These are phyloP conservation scores for Drosophila equinoxialis DNA, from an alignment of 1,140 invertebrate genomes.

Conservation along the genomic window DNA sequence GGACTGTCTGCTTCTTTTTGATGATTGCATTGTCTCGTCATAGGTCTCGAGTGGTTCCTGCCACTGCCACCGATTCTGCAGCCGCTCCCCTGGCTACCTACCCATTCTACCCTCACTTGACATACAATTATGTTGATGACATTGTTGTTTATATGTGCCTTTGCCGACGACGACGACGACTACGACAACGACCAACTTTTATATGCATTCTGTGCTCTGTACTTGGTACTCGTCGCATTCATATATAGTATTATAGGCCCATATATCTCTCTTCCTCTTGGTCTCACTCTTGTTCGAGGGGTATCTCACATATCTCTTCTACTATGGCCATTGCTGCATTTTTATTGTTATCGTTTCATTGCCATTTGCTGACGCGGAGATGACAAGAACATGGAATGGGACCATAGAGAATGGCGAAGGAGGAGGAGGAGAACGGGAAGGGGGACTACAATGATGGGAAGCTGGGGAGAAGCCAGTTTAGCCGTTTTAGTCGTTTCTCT, in stretches of 20 bases:
- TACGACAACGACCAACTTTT: constrained; percentile 53
- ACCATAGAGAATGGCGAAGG: not conserved
- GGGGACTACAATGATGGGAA: not conserved
- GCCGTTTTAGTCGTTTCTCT: constrained; percentile 34
- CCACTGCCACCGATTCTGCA: constrained; percentile 49
- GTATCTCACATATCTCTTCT: constrained; percentile 55
- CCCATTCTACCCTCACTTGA: constrained; percentile 44
- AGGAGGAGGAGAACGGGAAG: not conserved
- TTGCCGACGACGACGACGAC: constrained; percentile 31
- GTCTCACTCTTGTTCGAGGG: constrained; percentile 1
- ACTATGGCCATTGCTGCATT: constrained; percentile 56
- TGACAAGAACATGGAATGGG: constrained; percentile 1
- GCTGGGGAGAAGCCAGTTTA: constrained; percentile 27
- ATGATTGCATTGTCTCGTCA: constrained; percentile 81
- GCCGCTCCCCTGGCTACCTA: constrained; percentile 19
- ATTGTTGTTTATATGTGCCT: constrained; percentile 53
- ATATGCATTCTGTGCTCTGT: constrained; percentile 62
- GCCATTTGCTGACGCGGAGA: constrained; percentile 45
- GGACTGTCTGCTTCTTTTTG: constrained; percentile 63
- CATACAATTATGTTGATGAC: constrained; percentile 62
- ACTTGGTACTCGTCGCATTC: constrained; percentile 32
- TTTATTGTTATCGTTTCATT: constrained; percentile 65
- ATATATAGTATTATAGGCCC: constrained; percentile 54
- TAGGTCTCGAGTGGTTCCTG: constrained; percentile 73
- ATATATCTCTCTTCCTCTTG: constrained; percentile 53